Conservation (phyloP, 2,888 invertebrate genomes). For the Scaptodrosophila latifasciaeformis region DNA sequence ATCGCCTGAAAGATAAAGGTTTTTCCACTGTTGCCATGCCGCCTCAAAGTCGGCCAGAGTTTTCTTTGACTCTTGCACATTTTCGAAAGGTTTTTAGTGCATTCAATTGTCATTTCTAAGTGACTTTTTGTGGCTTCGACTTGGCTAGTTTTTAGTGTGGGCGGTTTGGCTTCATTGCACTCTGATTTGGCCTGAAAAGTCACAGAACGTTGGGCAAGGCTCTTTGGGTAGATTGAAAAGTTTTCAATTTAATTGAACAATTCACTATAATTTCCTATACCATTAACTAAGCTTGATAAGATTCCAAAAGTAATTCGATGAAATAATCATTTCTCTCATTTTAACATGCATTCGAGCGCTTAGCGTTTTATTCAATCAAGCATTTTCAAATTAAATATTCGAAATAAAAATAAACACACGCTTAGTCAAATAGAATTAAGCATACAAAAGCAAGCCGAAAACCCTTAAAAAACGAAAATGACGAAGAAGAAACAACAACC, state of each 20-base stretch:
- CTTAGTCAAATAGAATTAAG: constrained; percentile 27
- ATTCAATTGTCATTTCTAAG: constrained; percentile 42
- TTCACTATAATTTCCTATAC: constrained; percentile 14
- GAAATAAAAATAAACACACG: constrained; percentile 49
- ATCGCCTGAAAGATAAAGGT: not conserved
- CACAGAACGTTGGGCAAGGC: constrained; percentile 16
- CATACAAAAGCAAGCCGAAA: constrained; percentile 33
- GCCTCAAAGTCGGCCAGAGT: constrained; percentile 32
- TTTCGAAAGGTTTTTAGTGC: constrained; percentile 33
- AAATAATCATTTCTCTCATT: constrained; percentile 6
- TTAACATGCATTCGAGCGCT: constrained; percentile 46
- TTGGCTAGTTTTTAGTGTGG: constrained; percentile 3
- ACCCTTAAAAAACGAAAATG: not conserved
- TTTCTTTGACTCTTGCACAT: constrained; percentile 22
- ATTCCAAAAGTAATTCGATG: constrained; percentile 31
- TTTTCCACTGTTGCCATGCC: constrained; percentile 19
- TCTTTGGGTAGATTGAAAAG: not conserved
- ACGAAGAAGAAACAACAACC: constrained; percentile 15
- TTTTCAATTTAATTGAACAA: no score
- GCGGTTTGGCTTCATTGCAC: constrained; percentile 33
- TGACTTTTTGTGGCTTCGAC: constrained; percentile 11
- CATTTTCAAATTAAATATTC: constrained; percentile 34
- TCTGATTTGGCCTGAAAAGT: not conserved
- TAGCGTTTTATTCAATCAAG: constrained; percentile 60
- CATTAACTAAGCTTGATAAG: constrained; percentile 26